A percentile compares a stretch with the other conserved stretches of the same genome.
Evolutionary conservation across 35 echinoderm and acorn worm species (phyloP).

Genomic region (Heliocidaris tuberculata): DNA sequence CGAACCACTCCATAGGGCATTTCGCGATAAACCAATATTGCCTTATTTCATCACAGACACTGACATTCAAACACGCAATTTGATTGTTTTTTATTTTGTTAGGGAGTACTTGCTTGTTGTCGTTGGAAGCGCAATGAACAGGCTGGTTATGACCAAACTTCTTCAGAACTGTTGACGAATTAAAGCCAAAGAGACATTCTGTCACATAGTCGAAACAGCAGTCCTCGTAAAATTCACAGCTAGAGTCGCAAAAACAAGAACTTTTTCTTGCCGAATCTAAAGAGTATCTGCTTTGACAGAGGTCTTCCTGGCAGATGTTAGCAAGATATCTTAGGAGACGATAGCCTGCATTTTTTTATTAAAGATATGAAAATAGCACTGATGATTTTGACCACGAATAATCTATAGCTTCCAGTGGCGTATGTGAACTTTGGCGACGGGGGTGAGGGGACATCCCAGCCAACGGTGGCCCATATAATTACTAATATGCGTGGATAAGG

Average conservation of each 20-base stretch:
- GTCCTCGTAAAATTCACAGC: neutral
- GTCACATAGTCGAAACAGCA: neutral
- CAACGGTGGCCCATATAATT: too few species aligned
- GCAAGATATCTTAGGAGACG: neutral
- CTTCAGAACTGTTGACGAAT: neutral
- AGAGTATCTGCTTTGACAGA: neutral
- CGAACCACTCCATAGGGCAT: neutral
- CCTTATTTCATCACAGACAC: neutral
- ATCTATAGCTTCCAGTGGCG: too few species aligned
- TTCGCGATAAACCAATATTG: neutral
- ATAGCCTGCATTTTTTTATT: neutral
- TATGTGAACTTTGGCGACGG: too few species aligned
- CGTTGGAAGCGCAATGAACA: neutral
- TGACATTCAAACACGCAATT: neutral
- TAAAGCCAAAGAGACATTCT: neutral
- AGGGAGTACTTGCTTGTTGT: neutral
- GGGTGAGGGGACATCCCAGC: too few species aligned
- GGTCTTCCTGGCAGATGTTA: neutral
- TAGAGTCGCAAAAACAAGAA: neutral
- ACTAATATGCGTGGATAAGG: too few species aligned
- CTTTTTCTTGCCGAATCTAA: neutral
- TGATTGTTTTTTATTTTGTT: neutral
- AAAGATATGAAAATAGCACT: too few species aligned
- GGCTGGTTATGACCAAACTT: neutral
- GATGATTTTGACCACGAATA: too few species aligned